These are phyloP conservation scores for Pelobates cultripes DNA, from an alignment of 2,797 vertebrate genomes.

Conservation along the genomic window DNA sequence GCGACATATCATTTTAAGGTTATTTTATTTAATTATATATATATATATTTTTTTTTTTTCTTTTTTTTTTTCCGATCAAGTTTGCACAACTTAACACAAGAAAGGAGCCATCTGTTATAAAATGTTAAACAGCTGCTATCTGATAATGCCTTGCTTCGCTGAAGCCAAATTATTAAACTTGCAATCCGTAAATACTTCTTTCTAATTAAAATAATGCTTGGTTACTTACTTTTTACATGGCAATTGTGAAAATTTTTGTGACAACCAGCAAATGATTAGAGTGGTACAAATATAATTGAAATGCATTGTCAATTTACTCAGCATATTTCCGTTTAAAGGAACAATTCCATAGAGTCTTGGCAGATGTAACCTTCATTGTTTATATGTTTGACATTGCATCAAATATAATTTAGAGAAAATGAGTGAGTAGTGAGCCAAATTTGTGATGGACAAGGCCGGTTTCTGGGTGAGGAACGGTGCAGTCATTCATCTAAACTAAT, in stretches of 20 bases:
- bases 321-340: not conserved
- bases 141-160: slow-evolving; percentile 53
- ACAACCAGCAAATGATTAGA: slow-evolving; percentile 16
- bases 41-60: not conserved
- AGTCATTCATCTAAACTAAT: not conserved
- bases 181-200: slow-evolving; percentile 56
- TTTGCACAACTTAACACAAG: slow-evolving; percentile 48
- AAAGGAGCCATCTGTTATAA: slow-evolving; percentile 59
- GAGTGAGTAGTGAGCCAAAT: not conserved
- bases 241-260: slow-evolving; percentile 13
- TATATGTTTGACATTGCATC: not conserved
- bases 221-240: slow-evolving; percentile 33
- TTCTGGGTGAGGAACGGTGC: too few relatives aligned
- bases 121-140: slow-evolving; percentile 60
- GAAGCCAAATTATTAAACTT: slow-evolving; percentile 60
- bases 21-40: not conserved
- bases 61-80: slow-evolving; percentile 23
- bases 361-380: not conserved
- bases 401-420: not conserved
- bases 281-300: slow-evolving; percentile 9
- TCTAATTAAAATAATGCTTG: slow-evolving; percentile 54
- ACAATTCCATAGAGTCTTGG: not conserved
- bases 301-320: not conserved
- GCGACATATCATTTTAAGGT: not conserved
- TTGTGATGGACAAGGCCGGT: not conserved